Evolutionary conservation across 1,140 invertebrate genomes (phyloP), one percentile per base, ranked within the genome.

Genomic region (Condylostylus longicornis): DNA sequence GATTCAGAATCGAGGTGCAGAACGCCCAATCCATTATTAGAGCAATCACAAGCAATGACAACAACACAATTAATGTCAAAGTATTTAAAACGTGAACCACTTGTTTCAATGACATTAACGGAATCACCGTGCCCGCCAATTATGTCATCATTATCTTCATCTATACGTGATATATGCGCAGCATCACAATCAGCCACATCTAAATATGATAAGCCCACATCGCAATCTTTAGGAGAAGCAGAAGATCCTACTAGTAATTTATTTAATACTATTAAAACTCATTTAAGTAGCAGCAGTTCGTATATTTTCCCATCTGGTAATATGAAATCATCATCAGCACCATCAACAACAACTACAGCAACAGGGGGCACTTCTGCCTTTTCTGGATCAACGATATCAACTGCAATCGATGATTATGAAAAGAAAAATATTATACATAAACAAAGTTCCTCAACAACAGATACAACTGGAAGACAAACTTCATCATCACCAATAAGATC

Each of bases 1-100:
- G n/a, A n/a, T n/a, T n/a, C n/a, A n/a, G n/a, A n/a, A n/a, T n/a
- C n/a, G n/a, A n/a, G n/a, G n/a, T n/a, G n/a, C n/a, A n/a, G n/a
- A n/a, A n/a, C n/a, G n/a, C 58, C 54, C 0, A 58, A 58, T 35
- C 54, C 54, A 1, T 29, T 58, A 34, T 35, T 58, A 33, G 54
- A 54, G 1, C 54, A 58, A 29, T 58, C 54, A 4, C 54, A 58
- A 44, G 54, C 54, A 19, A 57, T 58, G 54, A 58, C 54, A 37
- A 58, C 54, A 30, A 50, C 54, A 8, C 54, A 58, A 31, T 42
- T 58, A 27, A 58, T 58, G 54, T 58, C 54, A 2, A 58, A 58
- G 30, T 58, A 58, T 45, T 40, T 58, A 5, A 58, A 58, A 35
- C 46, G 54, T 5, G 54, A 58, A 30, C 54, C 54, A 12, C 45